A percentile compares a stretch with the other conserved stretches of the same genome.
These are phyloP conservation scores for Amblyopsis rosae DNA, from an alignment of 2,113 vertebrate species.

Conservation along the genomic window DNA sequence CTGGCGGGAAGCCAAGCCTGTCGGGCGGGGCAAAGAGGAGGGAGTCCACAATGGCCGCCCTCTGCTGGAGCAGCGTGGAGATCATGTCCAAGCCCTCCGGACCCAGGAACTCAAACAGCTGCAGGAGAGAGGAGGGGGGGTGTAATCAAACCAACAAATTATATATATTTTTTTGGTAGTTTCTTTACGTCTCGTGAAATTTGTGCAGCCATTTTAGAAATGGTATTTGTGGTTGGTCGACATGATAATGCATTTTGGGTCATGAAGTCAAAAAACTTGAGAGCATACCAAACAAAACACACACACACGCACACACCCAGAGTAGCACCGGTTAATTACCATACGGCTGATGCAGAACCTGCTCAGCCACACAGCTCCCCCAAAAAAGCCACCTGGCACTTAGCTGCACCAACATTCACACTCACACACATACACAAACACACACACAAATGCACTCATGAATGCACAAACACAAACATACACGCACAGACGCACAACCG, in stretches of 20 bases:
- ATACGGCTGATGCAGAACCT: slow-evolving; percentile 57
- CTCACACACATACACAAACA: slow-evolving; percentile 3
- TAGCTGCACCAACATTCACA: slow-evolving; percentile 46
- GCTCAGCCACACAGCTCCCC: slow-evolving; percentile 57
- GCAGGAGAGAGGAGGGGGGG: slow-evolving; percentile 13
- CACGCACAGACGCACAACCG: too few relatives aligned
- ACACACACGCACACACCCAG: slow-evolving; percentile 32
- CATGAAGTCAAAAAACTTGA: not conserved
- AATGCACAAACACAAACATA: too few relatives aligned
- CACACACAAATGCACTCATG: slow-evolving; percentile 23
- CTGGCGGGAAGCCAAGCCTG: slow-evolving; percentile 78
- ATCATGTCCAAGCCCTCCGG: slow-evolving; percentile 94
- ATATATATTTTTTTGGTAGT: too few relatives aligned
- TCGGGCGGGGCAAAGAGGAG: slow-evolving; percentile 79
- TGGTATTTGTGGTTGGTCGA: too few relatives aligned
- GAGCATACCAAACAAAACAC: slow-evolving; percentile 2
- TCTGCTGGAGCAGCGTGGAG: slow-evolving; percentile 88
- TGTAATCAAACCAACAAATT: not conserved
- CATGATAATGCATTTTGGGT: not conserved
- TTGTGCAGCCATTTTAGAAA: too few relatives aligned
- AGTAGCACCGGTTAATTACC: slow-evolving; percentile 70
- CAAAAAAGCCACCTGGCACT: slow-evolving; percentile 69
- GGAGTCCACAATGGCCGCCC: slow-evolving; percentile 83
- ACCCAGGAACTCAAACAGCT: slow-evolving; percentile 95
- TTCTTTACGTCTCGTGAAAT: too few relatives aligned